These are phyloP conservation scores for Malurus leucopterus DNA, from an alignment of 2,797 vertebrate genomes.

Conservation along the genomic window DNA sequence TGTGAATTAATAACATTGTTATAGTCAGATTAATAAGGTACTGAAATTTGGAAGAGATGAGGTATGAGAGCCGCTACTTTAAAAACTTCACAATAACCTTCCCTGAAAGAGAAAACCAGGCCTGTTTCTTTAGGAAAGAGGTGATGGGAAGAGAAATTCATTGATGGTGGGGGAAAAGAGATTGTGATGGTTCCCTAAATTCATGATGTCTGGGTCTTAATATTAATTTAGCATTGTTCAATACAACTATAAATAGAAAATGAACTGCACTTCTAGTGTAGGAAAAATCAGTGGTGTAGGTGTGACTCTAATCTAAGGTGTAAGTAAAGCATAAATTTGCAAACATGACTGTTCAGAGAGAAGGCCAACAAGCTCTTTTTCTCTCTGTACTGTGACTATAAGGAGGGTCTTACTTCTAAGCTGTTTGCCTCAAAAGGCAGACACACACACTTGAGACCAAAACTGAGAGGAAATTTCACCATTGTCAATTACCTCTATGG, in stretches of 20 bases:
- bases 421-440: background rate
- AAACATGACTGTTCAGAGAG: background rate
- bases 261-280: background rate
- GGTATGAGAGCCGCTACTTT: background rate
- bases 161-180: background rate
- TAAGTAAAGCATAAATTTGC: background rate
- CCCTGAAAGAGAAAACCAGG: background rate
- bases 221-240: background rate
- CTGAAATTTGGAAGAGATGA: background rate
- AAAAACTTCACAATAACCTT: background rate
- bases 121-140: background rate
- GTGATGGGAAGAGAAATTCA: background rate
- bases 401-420: background rate
- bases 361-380: background rate
- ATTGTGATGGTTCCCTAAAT: background rate
- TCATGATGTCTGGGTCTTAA: background rate
- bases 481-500: background rate
- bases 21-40: background rate
- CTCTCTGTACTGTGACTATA: background rate
- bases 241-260: background rate
- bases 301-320: background rate
- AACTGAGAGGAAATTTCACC: background rate
- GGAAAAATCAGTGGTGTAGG: background rate
- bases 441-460: background rate
- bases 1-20: background rate